A percentile compares a stretch with the other conserved stretches of the same genome.
phyloP scores from a whole-genome alignment of 2,113 vertebrate genomes.

The Melanocharis versteri region DNA sequence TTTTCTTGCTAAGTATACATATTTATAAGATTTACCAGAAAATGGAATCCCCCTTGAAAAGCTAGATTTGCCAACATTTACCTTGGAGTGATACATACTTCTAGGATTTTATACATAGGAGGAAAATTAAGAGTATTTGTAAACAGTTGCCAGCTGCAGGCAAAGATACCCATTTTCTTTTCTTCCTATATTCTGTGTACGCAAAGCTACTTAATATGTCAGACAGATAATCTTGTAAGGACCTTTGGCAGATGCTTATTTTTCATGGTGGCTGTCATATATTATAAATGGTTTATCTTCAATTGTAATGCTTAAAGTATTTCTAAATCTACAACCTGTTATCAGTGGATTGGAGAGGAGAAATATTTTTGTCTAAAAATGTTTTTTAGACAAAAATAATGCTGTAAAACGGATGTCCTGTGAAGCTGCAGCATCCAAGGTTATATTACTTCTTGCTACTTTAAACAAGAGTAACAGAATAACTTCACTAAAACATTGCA shows the following conservation, averaged over 20 bases:
- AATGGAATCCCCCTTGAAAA: background rate
- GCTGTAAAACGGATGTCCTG: background rate
- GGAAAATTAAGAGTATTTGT: background rate
- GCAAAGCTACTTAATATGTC: background rate
- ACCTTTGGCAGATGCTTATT: slow-evolving; percentile 2
- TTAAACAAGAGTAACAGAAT: slow-evolving; percentile 25
- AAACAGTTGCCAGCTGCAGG: background rate
- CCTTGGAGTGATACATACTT: background rate
- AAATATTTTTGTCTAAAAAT: background rate
- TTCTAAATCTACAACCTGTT: slow-evolving; percentile 34
- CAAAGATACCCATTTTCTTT: background rate
- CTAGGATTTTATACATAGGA: background rate
- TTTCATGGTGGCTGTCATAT: background rate
- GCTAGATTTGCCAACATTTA: background rate
- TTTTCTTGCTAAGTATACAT: background rate
- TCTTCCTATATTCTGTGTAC: background rate
- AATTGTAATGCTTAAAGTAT: background rate
- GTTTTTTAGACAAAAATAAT: background rate
- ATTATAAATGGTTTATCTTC: slow-evolving; percentile 1
- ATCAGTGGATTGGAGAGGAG: background rate
- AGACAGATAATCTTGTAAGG: background rate
- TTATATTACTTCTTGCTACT: background rate
- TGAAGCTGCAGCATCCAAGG: background rate
- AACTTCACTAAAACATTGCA: background rate
- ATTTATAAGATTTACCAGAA: background rate